Evolutionary conservation across 1,140 invertebrate species (phyloP).

Genomic region (Drosophila santomea): DNA sequence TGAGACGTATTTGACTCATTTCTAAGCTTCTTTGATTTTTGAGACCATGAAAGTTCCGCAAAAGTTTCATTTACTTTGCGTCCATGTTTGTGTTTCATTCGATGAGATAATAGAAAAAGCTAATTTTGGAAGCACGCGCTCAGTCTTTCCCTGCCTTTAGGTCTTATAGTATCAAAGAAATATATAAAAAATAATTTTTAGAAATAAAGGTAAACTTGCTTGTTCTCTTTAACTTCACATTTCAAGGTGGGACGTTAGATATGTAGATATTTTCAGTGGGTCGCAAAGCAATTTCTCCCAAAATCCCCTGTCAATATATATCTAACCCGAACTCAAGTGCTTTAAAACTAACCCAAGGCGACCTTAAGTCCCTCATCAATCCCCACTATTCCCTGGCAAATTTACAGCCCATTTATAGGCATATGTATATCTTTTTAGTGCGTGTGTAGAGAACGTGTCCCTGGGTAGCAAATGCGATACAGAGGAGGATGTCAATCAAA

Average conservation of each 20-base stretch:
- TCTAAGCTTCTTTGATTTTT: background rate
- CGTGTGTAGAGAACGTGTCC: slow-evolving; percentile 24
- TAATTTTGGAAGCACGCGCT: background rate
- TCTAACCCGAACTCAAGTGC: background rate
- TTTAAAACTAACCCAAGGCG: slow-evolving; percentile 10
- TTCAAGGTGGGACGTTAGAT: too few species aligned
- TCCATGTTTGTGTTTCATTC: slow-evolving; percentile 6
- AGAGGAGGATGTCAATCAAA: slow-evolving; percentile 24
- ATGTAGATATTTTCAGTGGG: background rate
- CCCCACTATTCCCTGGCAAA: slow-evolving; percentile 21
- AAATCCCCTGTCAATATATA: slow-evolving; percentile 7
- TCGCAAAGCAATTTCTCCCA: background rate
- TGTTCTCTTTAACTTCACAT: too few species aligned
- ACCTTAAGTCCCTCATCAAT: slow-evolving; percentile 21
- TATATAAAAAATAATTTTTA: background rate
- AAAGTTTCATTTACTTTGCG: background rate
- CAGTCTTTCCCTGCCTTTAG: background rate
- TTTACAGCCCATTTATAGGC: slow-evolving; percentile 23
- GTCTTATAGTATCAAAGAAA: background rate
- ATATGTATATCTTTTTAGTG: slow-evolving; percentile 7
- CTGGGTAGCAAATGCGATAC: background rate
- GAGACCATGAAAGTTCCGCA: background rate
- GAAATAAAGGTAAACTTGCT: too few species aligned
- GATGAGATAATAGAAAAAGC: background rate
- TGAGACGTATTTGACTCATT: background rate